Evolutionary conservation across 2,888 invertebrate genomes (phyloP).

Genomic region (Hypselothyrea guttata): DNA sequence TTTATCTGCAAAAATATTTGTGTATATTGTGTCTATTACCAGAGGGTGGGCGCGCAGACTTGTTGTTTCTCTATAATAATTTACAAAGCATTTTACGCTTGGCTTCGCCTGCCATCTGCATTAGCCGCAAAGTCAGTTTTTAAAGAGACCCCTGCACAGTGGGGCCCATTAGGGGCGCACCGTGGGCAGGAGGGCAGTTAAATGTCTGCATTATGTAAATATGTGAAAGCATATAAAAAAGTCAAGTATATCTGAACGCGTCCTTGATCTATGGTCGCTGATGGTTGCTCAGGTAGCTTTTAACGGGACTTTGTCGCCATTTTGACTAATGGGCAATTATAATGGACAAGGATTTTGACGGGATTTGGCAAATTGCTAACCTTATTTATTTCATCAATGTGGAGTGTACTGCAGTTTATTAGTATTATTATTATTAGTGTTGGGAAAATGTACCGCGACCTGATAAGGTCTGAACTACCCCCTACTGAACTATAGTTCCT

Average conservation of each 20-base stretch:
- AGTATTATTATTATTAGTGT: too few species aligned
- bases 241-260: conserved; percentile 15
- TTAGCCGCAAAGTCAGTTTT: conserved; percentile 67
- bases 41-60: background rate
- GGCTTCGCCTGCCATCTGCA: conserved; percentile 72
- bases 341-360: conserved; percentile 22
- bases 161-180: background rate
- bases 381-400: background rate
- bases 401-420: too few species aligned
- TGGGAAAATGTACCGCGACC: background rate
- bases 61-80: conserved; percentile 57
- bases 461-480: too few species aligned
- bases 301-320: conserved; percentile 2
- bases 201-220: conserved; percentile 55
- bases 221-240: background rate
- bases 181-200: background rate
- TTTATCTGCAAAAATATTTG: conserved; percentile 56
- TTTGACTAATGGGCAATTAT: conserved; percentile 34
- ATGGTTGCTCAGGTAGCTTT: conserved; percentile 17
- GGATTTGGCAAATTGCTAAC: background rate
- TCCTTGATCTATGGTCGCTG: conserved; percentile 47
- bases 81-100: conserved; percentile 72
- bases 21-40: conserved; percentile 30
- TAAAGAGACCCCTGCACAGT: conserved; percentile 11
- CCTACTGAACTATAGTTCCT: too few species aligned